Percentiles rank a stretch among this genome's conserved stretches.
Conservation (phyloP, 2,113 vertebrate genomes). For the Mugil cephalus region DNA sequence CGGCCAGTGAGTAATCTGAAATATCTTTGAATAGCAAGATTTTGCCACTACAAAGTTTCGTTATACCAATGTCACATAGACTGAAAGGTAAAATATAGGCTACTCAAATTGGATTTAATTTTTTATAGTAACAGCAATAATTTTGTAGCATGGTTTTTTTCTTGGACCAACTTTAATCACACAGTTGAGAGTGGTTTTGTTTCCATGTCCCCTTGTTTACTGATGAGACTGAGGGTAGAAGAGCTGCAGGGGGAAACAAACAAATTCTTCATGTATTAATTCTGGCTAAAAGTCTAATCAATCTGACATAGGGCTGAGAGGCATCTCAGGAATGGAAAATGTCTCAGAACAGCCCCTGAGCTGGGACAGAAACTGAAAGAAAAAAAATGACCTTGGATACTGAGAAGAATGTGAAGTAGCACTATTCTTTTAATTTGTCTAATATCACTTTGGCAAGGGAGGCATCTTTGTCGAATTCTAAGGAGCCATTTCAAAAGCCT, state of each 20-base stretch:
- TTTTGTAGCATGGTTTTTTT: slow-evolving; percentile 48
- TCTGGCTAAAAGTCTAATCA: slow-evolving; percentile 80
- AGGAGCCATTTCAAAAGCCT: slow-evolving; percentile 46
- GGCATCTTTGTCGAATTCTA: slow-evolving; percentile 46
- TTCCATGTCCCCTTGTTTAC: slow-evolving; percentile 79
- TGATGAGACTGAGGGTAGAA: slow-evolving; percentile 66
- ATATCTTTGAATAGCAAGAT: not conserved
- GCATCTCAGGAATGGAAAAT: slow-evolving; percentile 62
- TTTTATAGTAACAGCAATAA: slow-evolving; percentile 63
- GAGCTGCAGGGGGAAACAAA: slow-evolving; percentile 57
- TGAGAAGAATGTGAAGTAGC: slow-evolving; percentile 34
- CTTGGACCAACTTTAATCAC: slow-evolving; percentile 74
- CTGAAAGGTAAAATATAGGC: too few relatives aligned
- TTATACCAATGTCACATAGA: too few relatives aligned
- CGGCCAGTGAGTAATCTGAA: not conserved
- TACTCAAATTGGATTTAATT: slow-evolving; percentile 42
- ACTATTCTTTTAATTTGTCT: slow-evolving; percentile 64
- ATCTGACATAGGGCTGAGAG: slow-evolving; percentile 70
- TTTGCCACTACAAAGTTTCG: not conserved
- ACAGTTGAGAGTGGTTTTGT: slow-evolving; percentile 66
- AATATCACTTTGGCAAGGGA: slow-evolving; percentile 62
- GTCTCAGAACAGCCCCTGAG: slow-evolving; percentile 54
- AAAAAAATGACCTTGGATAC: slow-evolving; percentile 63
- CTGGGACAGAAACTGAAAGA: slow-evolving; percentile 51
- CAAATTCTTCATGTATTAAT: slow-evolving; percentile 77